Base-by-base conservation (phyloP, 2,797 vertebrate genomes). In the Premnoplex brunnescens region DNA sequence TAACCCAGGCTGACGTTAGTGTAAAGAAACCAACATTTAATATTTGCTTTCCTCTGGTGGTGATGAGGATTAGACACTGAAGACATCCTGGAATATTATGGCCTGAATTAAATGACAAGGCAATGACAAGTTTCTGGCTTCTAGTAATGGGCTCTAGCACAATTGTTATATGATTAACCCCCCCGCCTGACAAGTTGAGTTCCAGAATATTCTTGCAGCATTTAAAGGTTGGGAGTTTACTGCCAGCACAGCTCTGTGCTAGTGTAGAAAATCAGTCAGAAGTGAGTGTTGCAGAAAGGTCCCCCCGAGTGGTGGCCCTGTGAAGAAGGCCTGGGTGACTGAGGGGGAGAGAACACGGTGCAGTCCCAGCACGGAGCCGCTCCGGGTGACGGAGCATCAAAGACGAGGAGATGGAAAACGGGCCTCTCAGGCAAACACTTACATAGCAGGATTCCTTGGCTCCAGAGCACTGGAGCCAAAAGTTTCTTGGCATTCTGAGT, bases 401-500 rank as follows among this genome's bases (percentile, higher is more conserved):
- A 13, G 17, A 11, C 6, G 11, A 16, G n/a, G 54, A 36, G 10
- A 37, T 54, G 52, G 39, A 36, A 23, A 52, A 48, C 0, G 30
- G 88, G 69, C 83, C 90, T 90, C 85, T 81, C 3, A 1, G 76
- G 82, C 92, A 89, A 85, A n/a, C 69, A 37, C 69, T 91, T 93
- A 34, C 88, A 82, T 11, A 55, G 96, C 94, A 93, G 91, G 93
- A 95, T 93, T 94, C 88, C 84, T 96, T 59, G 60, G 69, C 83
- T 92, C 21, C 4, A 43, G 58, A 93, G 95, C 74, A 11, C 54
- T 23, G 80, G 74, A 93, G 94, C 95, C 75, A 52, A 19, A 39
- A 72, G 94, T 93, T 95, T 92, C 56, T 95, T 97, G 97, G 95
- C 96, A 10, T 95, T 93, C 90, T 49, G 44, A 49, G 55, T 46